Conservation (phyloP, 2,113 vertebrate species). For the Mionectes macconnelli region DNA sequence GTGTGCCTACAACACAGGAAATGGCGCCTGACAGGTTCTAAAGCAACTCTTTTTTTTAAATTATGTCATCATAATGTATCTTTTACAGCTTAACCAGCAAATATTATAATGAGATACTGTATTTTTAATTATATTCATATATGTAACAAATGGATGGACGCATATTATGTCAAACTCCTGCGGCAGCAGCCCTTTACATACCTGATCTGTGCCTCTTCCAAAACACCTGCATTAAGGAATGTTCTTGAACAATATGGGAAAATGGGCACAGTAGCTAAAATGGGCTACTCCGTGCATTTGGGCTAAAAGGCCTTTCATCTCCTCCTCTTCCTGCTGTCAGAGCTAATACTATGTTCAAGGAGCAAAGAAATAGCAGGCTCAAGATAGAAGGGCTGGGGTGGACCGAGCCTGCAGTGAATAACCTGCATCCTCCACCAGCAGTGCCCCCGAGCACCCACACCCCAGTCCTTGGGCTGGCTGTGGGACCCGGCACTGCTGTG, state of each 20-base stretch:
- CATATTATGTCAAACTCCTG: neutral
- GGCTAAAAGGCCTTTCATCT: neutral
- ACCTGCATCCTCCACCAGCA: neutral
- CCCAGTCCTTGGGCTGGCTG: rapidly evolving
- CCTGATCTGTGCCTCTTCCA: neutral
- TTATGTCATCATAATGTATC: neutral
- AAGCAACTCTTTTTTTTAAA: neutral
- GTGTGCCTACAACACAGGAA: neutral
- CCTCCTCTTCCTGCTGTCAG: neutral
- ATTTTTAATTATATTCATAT: neutral
- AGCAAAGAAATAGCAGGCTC: neutral
- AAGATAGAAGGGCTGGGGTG: neutral
- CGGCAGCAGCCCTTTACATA: neutral
- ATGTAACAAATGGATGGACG: neutral
- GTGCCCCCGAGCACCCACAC: neutral
- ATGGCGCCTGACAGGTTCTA: neutral
- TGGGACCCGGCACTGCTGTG: rapidly evolving
- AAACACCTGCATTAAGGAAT: neutral
- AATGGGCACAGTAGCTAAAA: neutral
- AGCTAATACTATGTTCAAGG: neutral
- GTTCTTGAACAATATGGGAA: neutral
- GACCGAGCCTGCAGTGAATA: neutral
- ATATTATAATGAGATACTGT: neutral
- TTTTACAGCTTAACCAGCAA: neutral
- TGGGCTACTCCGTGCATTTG: neutral